Base-by-base conservation (phyloP, 2,797 vertebrate species). In the Coregonus suidteri region DNA sequence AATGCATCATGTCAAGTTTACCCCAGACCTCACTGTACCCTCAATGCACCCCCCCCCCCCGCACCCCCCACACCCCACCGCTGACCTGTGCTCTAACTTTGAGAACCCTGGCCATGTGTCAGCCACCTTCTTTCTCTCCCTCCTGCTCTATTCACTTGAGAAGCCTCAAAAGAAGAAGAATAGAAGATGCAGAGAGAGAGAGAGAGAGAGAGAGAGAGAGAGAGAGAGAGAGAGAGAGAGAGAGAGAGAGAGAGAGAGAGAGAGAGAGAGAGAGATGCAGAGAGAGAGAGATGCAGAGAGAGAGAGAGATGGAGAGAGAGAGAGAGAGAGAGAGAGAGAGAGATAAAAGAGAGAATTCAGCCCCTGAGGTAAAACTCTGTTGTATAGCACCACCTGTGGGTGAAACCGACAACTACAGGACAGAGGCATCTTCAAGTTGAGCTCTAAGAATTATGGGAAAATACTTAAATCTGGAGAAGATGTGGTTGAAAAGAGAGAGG, bases 111-210 rank as follows among this genome's bases (percentile, higher is more conserved):
- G 20, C 59, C 15, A 18, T 18, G n/a, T n/a, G 59, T 18, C 16
- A 62, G 59, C 59, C 84, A 89, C 90, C 88, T 81, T 89, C 88
- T 85, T 69, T 76, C 53, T 74, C 85, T 84, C 82, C 87, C 87
- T 82, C 91, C 20, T 20, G 20, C 20, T 20, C 20, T 20, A 20
- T 20, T 20, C 20, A 20, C 20, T 20, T 20, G 20, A 20, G 20
- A 20, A 20, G 20, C 20, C 20, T 20, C 20, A 20, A 20, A 20
- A 20, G 20, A 20, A 20, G 20, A 20, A 20, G 20, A 20, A 20
- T 20, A 20, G 20, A 20, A 20, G 20, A 20, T 20, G 20, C 20
- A 20, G 20, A 20, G 20, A 20, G 20, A 20, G 20, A 20, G 20
- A 20, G 20, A 20, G 20, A 20, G 0, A 20, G 20, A 20, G 20